Base-by-base conservation (phyloP, 2,113 vertebrate genomes). In the Atractosteus spatula region DNA sequence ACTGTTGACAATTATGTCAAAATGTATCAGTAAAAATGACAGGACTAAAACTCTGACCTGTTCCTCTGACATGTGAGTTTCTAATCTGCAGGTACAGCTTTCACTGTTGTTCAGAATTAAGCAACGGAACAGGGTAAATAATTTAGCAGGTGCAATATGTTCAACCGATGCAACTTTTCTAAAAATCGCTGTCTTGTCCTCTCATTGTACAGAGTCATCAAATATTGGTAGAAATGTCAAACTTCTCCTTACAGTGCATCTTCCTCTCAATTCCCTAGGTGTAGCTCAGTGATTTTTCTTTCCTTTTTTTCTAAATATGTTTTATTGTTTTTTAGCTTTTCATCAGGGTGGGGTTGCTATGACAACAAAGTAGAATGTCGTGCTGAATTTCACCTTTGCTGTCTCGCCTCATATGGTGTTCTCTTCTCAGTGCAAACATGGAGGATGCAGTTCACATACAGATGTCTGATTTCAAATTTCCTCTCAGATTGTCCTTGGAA, bases 111-210 rank as follows among this genome's bases (percentile, higher is more conserved):
- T 90, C 89, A 87, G 84, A 87, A 87, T 86, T 87, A 74, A 89
- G 80, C 84, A 87, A 87, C 83, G 80, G 85, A 89, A 86, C 51
- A 77, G 86, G 76, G 74, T 94, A 90, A 95, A 96, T 97, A 92
- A 96, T 97, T 95, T 84, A 96, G 86, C 81, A 87, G 86, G 87
- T 90, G 89, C 86, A 90, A 88, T 92, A 87, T 92, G 91, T 91
- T 93, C 88, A 87, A 84, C 85, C 78, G 75, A 74, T 67, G 68
- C 62, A 82, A 79, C 67, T 85, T 78, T 81, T 77, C 76, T 68
- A 64, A 82, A 87, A 89, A 83, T 82, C 85, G 75, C 78, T 89
- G 79, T 81, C 76, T 47, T 82, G 81, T 73, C 71, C 80, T 79
- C 87, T 87, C 84, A 66, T 91, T 90, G 78, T 73, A 80, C 77